Base-by-base conservation (phyloP, 1,140 invertebrate genomes). In the Augochlora pura region DNA sequence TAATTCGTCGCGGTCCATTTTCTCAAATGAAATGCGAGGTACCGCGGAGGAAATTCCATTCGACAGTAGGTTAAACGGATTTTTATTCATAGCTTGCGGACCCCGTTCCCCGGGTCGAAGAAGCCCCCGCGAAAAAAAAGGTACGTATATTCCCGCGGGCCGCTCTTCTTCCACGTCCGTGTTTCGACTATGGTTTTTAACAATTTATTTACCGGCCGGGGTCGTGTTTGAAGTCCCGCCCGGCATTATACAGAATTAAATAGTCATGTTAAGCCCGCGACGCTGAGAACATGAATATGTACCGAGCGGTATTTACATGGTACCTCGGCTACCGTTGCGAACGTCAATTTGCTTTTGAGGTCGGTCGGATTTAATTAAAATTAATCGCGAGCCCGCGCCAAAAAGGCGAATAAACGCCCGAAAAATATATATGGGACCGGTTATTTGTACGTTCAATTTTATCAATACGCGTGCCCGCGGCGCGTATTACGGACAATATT, bases 191-290 rank as follows among this genome's bases (percentile, higher is more conserved):
- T 57, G 76, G 76, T 46, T 78, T 72, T 72, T 64, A 78, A 78
- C 69, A 78, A 78, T 78, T 72, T 78, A 78, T 78, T 78, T 72
- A n/a, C 59, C 23, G 25, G 52, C n/a, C 6, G 57, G 7, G 27
- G 75, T 52, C 60, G 69, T 42, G 69, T 78, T 72, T 72, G 60
- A 72, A 70, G 69, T 46, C 49, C 68, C 23, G 42, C 18, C 27
- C 12, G 76, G 69, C 38, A 78, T 78, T 78, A 78, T 72, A 65
- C 76, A 38, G 76, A 64, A 78, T 78, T 78, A 77, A 71, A 77
- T 77, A 78, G 69, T 78, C 68, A 78, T 72, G 69, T 72, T 78
- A 72, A 72, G 60, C 76, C 27, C 23, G 32, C 23, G 32, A 25
- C 39, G 38, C 46, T 14, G 46, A 54, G 69, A 72, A 64, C 76